Base-by-base conservation (phyloP, 2,113 vertebrate species). In the Cichladusa arquata region DNA sequence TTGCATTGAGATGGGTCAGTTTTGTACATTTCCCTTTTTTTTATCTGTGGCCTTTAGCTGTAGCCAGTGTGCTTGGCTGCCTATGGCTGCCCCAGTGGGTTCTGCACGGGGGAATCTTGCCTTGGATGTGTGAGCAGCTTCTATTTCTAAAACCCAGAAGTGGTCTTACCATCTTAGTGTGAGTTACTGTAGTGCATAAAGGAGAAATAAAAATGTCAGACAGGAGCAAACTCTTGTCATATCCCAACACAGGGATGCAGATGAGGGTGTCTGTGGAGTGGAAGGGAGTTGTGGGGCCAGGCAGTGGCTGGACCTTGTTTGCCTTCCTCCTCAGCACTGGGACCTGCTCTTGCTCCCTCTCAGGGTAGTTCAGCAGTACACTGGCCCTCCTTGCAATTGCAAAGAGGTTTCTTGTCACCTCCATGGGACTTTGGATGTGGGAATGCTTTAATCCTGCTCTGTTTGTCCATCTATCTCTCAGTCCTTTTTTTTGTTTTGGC, bases 221-320 rank as follows among this genome's bases (percentile, higher is more conserved):
- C 40, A 51, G 31, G 17, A 25, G 60, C 11, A 36, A 57, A 38
- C 28, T 34, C 38, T 61, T 70, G 20, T 42, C 33, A 36, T 7
- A 8, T 62, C 42, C 20, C 14, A 20, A 25, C 36, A 31, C 2
- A 3, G 26, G 12, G 36, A 40, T 67, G 28, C 14, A 54, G 58
- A 22, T 2, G 3, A 73, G 26, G 38, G 19, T 0, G 0, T 38
- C 48, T 69, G 48, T 3, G 3, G 29, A 29, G 40, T 78, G 23
- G 56, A 54, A 28, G 33, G 33, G 38, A 66, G 9, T 29, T 70
- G 31, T 1, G 2, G 62, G 23, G 12, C 17, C 2, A 3, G n/a
- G 47, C 7, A 15, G 17, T 11, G 6, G 16, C 72, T 45, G n/a
- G 31, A 61, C 28, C 16, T 81, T 42, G 15, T 11, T 42, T 65